Conservation (phyloP, 2,113 vertebrate species). For the Pleuronectes platessa region DNA sequence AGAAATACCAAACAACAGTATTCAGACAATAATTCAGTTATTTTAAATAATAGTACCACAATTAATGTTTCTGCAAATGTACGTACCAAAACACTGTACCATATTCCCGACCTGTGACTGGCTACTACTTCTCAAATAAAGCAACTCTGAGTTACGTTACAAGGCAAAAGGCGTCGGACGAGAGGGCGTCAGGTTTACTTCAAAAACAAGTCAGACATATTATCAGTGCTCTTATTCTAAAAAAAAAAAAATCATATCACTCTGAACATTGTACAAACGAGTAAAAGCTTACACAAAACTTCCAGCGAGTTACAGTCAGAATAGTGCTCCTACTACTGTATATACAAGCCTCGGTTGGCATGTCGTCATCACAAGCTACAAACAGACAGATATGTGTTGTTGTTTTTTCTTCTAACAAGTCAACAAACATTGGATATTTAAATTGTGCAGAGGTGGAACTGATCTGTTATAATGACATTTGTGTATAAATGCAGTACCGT, state of each 20-base stretch:
- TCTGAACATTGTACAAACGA: slow-evolving; percentile 61
- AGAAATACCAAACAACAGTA: slow-evolving; percentile 48
- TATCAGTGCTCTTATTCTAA: slow-evolving; percentile 53
- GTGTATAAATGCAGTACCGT: slow-evolving; percentile 71
- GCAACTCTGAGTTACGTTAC: slow-evolving; percentile 37
- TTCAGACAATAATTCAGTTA: slow-evolving; percentile 35
- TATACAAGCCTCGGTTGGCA: slow-evolving; percentile 66
- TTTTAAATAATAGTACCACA: slow-evolving; percentile 73
- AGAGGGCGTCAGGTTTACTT: slow-evolving; percentile 27
- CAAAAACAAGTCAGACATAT: slow-evolving; percentile 49
- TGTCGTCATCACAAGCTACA: slow-evolving; percentile 65
- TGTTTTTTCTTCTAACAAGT: slow-evolving; percentile 26
- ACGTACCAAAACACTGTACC: slow-evolving; percentile 82
- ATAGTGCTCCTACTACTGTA: slow-evolving; percentile 60
- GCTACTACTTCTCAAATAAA: slow-evolving; percentile 40
- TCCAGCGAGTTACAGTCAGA: slow-evolving; percentile 68
- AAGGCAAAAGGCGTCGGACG: slow-evolving; percentile 15
- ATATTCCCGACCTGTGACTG: slow-evolving; percentile 48
- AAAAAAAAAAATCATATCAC: slow-evolving; percentile 55
- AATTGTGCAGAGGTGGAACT: slow-evolving; percentile 59
- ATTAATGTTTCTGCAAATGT: slow-evolving; percentile 46
- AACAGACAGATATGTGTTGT: slow-evolving; percentile 40
- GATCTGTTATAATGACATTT: slow-evolving; percentile 25
- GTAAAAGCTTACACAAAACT: slow-evolving; percentile 62
- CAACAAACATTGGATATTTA: slow-evolving; percentile 50